Conservation (phyloP, 1,140 invertebrate species). For the Belonocnema kinseyi region DNA sequence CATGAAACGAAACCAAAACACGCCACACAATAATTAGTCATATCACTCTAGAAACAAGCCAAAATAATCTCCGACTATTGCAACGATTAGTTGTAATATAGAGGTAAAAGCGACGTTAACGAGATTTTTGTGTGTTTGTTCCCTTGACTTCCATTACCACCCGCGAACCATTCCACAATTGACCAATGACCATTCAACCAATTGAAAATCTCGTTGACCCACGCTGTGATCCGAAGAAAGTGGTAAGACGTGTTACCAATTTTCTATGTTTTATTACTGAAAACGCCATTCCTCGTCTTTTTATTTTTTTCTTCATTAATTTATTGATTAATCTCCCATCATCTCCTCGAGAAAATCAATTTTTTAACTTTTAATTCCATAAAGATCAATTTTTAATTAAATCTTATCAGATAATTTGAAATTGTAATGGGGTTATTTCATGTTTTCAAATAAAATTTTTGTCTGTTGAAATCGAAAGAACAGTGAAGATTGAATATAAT, state of each 20-base stretch:
- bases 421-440: too few species aligned
- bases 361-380: too few species aligned
- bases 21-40: too few species aligned
- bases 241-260: constrained; percentile 61
- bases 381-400: too few species aligned
- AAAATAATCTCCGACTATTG: neutral
- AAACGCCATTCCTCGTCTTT: constrained; percentile 29
- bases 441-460: too few species aligned
- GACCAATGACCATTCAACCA: constrained; percentile 47
- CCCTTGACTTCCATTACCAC: constrained; percentile 66
- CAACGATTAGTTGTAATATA: too few species aligned
- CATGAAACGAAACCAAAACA: too few species aligned
- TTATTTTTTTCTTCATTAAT: neutral
- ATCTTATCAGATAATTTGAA: too few species aligned
- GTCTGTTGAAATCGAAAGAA: too few species aligned
- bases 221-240: constrained; percentile 67
- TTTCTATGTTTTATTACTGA: constrained; percentile 40
- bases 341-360: neutral
- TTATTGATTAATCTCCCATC: neutral
- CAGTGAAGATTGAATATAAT: too few species aligned
- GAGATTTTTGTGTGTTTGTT: constrained; percentile 67
- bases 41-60: neutral
- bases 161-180: constrained; percentile 59
- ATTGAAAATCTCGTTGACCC: constrained; percentile 62
- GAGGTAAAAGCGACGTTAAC: constrained; percentile 52